phyloP scores from a whole-genome alignment of 2,113 vertebrate species.

The Calidris pugnax region DNA sequence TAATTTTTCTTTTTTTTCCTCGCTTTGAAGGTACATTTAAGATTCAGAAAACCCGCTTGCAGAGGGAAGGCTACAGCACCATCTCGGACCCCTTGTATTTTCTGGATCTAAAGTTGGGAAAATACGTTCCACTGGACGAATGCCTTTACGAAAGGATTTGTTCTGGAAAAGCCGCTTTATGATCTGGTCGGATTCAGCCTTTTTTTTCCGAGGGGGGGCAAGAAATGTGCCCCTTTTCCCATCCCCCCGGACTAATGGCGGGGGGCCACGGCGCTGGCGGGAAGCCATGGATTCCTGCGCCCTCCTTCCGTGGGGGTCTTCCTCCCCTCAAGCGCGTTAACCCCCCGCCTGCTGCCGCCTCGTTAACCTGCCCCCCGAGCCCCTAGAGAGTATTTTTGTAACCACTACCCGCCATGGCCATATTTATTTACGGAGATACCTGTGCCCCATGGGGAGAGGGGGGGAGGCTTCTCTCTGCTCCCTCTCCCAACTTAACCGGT shows the following conservation, averaged over 20 bases:
- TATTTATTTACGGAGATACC: neutral
- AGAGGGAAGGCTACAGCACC: conserved; percentile 79
- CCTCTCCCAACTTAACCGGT: neutral
- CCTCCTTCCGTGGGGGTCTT: neutral
- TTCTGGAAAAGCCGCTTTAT: conserved; percentile 57
- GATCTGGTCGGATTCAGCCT: neutral
- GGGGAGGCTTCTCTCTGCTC: neutral
- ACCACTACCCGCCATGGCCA: neutral
- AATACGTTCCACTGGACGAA: conserved; percentile 80
- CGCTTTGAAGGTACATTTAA: conserved; percentile 84
- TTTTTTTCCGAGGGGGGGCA: no score
- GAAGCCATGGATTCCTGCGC: neutral
- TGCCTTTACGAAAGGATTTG: conserved; percentile 72
- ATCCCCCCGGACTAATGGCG: neutral
- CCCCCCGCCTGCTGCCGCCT: neutral
- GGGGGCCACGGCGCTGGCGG: neutral
- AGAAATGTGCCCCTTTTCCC: no score
- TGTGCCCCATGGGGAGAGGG: no score
- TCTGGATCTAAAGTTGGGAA: conserved; percentile 77
- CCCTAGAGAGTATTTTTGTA: neutral
- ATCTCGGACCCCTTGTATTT: conserved; percentile 81
- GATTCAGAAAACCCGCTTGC: conserved; percentile 86
- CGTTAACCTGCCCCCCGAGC: neutral
- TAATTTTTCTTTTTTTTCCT: neutral
- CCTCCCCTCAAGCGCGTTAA: neutral